These are phyloP conservation scores for Clavelina lepadiformis DNA, from an alignment of 23 tunicate genomes.

Conservation along the genomic window DNA sequence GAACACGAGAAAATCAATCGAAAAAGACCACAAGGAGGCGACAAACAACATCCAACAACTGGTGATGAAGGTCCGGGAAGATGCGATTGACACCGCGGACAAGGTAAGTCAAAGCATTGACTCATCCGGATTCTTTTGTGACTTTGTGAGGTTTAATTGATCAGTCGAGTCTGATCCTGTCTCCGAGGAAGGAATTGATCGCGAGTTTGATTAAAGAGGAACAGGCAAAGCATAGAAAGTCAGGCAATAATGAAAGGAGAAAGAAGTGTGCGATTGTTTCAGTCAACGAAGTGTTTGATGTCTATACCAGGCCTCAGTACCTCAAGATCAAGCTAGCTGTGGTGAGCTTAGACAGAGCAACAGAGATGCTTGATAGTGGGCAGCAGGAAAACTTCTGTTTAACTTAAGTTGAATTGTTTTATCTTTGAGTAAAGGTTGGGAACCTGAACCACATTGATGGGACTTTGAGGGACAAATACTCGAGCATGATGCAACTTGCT, in stretches of 20 bases:
- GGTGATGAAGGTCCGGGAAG: constrained; percentile 41
- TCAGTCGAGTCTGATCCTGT: constrained; percentile 13
- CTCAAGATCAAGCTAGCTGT: background rate
- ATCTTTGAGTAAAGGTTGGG: constrained; percentile 13
- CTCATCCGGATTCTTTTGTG: background rate
- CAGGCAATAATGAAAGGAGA: constrained; percentile 1
- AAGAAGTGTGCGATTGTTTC: constrained; percentile 4
- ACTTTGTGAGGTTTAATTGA: no score
- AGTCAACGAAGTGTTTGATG: constrained; percentile 11
- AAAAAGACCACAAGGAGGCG: constrained; percentile 75
- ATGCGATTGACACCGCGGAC: constrained; percentile 55
- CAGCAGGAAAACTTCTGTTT: no score
- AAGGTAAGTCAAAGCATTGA: constrained; percentile 13
- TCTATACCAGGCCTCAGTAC: constrained; percentile 7
- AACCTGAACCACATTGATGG: constrained; percentile 56
- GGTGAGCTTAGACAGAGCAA: no score
- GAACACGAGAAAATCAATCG: constrained; percentile 42
- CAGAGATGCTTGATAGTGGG: no score
- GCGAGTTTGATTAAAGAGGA: constrained; percentile 2
- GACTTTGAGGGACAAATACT: constrained; percentile 52
- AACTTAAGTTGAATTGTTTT: no score
- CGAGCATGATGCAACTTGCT: constrained; percentile 21
- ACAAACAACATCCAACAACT: constrained; percentile 43
- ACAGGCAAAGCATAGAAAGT: constrained; percentile 2
- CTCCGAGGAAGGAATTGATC: background rate